Base-by-base conservation (phyloP, 23 tunicate genomes). In the Clavelina lepadiformis region DNA sequence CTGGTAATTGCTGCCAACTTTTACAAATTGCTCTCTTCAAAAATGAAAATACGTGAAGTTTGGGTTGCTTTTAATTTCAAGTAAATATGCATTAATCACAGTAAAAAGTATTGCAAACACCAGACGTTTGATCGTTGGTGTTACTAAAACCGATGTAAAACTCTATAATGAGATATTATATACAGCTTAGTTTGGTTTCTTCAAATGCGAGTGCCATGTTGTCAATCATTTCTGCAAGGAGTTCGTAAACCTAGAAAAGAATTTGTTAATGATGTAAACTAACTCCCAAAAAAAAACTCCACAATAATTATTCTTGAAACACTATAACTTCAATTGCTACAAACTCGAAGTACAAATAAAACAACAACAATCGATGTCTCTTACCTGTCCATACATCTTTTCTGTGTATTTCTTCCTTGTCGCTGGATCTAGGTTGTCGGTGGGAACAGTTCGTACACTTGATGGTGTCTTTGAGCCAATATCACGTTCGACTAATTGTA, bases 381-480 rank as follows among this genome's bases (percentile, higher is more conserved):
- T 58, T 61, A 84, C 93, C 74, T 76, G 83, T 28, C 68, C 35
- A 44, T 84, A 84, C 83, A 84, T 84, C 36, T 76, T 84, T 53
- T 75, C 93, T 46, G 83, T 69, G 83, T 84, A 84, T 46, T 69
- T 84, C 44, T 63, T 69, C 35, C 83, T 76, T 0, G 71, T 70
- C 46, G 18, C 70, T 54, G 77, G 93, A 30, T 84, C 83, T 51
- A 84, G 27, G 24, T 64, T 51, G 61, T 84, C 93, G 21, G 66
- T 41, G 8, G 78, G 78, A 2, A 46, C 74, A 33, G 77, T 37
- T 60, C 47, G 64, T 6, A 58, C 51, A 55, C 93, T 76, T 0
- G 83, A 84, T 2, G 93, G 93, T 22, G 93, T 84, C 28, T 84
- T 84, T 3, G 73, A 67, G 3, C 51, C 67, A 33, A 67, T 67